A percentile compares a stretch with the other conserved stretches of the same genome.
phyloP scores from a whole-genome alignment of 2,113 vertebrate species.

The Pterocles burchelli region DNA sequence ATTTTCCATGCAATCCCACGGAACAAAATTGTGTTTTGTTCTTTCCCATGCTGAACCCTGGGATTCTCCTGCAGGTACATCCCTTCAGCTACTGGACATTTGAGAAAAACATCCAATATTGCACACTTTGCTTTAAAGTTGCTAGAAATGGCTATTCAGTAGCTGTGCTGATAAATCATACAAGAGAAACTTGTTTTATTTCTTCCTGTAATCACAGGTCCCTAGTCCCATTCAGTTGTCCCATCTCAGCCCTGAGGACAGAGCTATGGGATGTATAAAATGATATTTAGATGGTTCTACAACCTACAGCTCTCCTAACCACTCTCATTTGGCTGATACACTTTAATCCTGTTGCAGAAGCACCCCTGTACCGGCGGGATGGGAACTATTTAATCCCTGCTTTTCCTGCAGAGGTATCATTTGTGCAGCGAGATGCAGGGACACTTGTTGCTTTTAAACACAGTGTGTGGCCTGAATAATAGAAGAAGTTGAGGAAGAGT shows the following conservation, averaged over 20 bases:
- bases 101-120: not conserved
- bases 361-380: not conserved
- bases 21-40: not conserved
- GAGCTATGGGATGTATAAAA: not conserved
- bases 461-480: not conserved
- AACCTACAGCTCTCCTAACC: not conserved
- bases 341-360: not conserved
- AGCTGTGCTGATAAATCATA: not conserved
- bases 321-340: not conserved
- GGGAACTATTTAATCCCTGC: not conserved
- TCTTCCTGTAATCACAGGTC: not conserved
- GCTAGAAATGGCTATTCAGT: not conserved
- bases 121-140: not conserved
- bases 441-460: not conserved
- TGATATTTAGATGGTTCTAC: not conserved
- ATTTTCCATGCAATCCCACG: not conserved
- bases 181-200: not conserved
- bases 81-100: not conserved
- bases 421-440: not conserved
- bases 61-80: rapidly evolving
- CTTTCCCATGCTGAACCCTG: not conserved
- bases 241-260: not conserved
- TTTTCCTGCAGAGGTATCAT: not conserved
- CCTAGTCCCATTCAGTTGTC: not conserved
- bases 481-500: not conserved